phyloP scores from a whole-genome alignment of 2,113 vertebrate genomes.

The Elaphurus davidianus region DNA sequence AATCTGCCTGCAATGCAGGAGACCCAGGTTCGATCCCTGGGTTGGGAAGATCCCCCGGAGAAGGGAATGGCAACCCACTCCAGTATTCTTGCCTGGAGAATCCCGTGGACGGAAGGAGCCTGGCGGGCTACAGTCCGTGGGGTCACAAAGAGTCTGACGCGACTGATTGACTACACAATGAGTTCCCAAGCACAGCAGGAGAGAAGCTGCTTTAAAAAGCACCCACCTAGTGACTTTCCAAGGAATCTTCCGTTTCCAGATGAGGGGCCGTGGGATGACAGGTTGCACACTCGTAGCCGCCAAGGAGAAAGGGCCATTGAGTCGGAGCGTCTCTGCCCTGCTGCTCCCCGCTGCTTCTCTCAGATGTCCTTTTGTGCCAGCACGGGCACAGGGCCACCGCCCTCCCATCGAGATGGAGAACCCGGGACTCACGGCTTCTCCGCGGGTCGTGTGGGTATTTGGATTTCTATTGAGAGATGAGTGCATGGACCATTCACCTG shows the following conservation, averaged over 20 bases:
- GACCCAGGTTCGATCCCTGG: neutral
- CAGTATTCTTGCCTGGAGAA: neutral
- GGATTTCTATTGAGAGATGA: neutral
- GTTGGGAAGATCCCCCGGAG: neutral
- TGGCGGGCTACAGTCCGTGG: neutral
- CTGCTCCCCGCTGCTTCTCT: neutral
- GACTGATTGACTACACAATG: neutral
- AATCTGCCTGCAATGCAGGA: neutral
- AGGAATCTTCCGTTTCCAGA: neutral
- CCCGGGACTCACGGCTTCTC: neutral
- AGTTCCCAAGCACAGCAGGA: neutral
- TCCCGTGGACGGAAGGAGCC: neutral
- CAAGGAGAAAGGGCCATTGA: neutral
- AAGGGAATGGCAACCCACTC: neutral
- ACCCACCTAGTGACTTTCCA: neutral
- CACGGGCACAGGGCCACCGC: neutral
- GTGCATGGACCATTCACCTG: neutral
- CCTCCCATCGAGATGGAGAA: neutral
- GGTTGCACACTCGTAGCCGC: neutral
- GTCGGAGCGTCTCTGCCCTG: fast-evolving
- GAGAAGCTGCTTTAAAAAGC: neutral
- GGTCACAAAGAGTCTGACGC: neutral
- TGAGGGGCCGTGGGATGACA: neutral
- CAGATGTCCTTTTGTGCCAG: neutral
- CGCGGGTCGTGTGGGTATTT: neutral